These are phyloP conservation scores for Montipora foliosa DNA, from an alignment of 64 coral and sea anemone genomes.

Conservation along the genomic window DNA sequence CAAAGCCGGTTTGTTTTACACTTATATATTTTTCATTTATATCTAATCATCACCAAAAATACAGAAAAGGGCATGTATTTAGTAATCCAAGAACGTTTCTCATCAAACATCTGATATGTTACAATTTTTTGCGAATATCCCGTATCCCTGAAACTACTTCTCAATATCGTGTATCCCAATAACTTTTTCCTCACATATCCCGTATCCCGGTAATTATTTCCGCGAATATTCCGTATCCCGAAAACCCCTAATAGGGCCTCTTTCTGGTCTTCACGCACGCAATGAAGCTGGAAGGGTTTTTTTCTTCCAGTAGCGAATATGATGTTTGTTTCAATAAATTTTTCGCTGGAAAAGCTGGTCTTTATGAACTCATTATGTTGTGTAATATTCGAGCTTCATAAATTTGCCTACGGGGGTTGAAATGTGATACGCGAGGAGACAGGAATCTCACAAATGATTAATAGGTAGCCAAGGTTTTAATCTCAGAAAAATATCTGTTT, in stretches of 20 bases:
- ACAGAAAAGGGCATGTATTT: constrained; percentile 22
- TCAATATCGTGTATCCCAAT: constrained; percentile 20
- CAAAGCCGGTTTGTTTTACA: constrained; percentile 42
- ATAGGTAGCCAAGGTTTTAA: too few relatives aligned
- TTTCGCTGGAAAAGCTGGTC: too few relatives aligned
- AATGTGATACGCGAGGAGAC: too few relatives aligned
- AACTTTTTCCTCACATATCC: constrained; percentile 21
- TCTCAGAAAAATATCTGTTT: too few relatives aligned
- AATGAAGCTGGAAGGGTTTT: too few relatives aligned
- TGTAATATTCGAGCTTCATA: too few relatives aligned
- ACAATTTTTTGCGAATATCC: constrained; percentile 40
- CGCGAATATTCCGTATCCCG: constrained; percentile 30
- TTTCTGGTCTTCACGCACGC: too few relatives aligned
- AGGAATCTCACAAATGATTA: too few relatives aligned
- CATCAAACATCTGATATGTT: constrained; percentile 32
- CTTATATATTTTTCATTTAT: constrained; percentile 36
- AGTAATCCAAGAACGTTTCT: constrained; percentile 25
- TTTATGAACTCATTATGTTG: too few relatives aligned
- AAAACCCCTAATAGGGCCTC: constrained; percentile 2
- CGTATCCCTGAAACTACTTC: constrained; percentile 42
- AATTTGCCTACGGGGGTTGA: too few relatives aligned
- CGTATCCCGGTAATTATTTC: constrained; percentile 13
- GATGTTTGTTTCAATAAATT: too few relatives aligned
- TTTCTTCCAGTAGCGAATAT: too few relatives aligned
- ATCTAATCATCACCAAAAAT: constrained; percentile 13